phyloP scores from a whole-genome alignment of 2,888 invertebrate species.

The Spisula subtruncata region DNA sequence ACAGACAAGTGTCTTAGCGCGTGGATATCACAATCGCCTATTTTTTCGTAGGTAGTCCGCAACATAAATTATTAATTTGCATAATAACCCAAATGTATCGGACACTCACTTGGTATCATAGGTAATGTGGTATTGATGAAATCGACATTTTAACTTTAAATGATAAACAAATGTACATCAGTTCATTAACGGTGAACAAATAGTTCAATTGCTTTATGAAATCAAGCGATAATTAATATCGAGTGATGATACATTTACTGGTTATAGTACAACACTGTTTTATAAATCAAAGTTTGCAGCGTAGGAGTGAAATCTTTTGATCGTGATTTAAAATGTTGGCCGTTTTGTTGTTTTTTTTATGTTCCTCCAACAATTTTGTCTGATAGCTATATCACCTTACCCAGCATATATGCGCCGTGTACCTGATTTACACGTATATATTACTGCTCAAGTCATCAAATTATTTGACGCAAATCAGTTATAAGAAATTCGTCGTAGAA shows the following conservation, averaged over 20 bases:
- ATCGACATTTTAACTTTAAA: no score
- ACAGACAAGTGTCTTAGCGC: neutral
- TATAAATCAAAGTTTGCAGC: neutral
- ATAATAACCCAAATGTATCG: neutral
- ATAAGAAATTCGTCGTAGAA: neutral
- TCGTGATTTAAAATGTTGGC: no score
- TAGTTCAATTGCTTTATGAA: no score
- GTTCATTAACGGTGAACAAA: no score
- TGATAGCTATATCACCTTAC: neutral
- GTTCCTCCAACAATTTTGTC: no score
- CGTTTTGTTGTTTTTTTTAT: no score
- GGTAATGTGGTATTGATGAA: no score
- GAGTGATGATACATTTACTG: neutral
- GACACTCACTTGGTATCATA: neutral
- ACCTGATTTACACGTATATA: neutral
- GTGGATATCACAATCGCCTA: neutral
- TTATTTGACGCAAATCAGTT: neutral
- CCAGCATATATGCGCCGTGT: neutral
- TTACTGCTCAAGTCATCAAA: neutral
- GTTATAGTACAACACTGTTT: no score
- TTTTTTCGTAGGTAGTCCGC: neutral
- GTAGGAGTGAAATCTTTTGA: neutral
- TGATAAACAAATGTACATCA: no score
- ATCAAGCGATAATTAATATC: neutral
- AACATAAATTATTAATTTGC: neutral